Evolutionary conservation across 2,113 vertebrate species (phyloP).

Genomic region (Nibea coibor): DNA sequence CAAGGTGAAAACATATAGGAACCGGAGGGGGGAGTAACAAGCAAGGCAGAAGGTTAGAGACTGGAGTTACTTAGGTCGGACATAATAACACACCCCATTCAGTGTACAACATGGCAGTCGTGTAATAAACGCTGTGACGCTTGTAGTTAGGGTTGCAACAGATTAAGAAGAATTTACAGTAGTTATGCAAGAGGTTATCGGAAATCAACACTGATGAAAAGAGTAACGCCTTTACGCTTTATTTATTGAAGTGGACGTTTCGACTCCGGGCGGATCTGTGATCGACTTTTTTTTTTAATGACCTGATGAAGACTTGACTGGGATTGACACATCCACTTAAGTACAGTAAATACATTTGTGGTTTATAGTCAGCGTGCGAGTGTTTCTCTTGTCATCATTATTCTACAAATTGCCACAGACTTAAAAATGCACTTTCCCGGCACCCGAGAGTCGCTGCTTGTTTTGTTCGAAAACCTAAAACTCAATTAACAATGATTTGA

Average conservation of each 20-base stretch:
- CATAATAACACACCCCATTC: slow-evolving; percentile 18
- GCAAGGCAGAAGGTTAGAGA: slow-evolving; percentile 8
- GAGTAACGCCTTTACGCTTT: neutral
- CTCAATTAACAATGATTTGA: neutral
- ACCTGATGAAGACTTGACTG: neutral
- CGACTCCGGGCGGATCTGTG: neutral
- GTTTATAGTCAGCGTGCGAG: neutral
- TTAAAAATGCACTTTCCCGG: neutral
- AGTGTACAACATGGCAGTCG: neutral
- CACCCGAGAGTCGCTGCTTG: neutral
- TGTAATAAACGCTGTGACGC: neutral
- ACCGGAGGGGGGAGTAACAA: slow-evolving; percentile 14
- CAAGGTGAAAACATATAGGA: slow-evolving; percentile 42
- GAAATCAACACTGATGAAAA: neutral
- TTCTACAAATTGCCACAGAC: neutral
- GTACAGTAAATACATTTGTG: neutral
- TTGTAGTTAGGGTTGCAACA: neutral
- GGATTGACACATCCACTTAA: neutral
- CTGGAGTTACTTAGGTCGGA: neutral
- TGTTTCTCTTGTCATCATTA: neutral
- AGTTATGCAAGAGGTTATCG: neutral
- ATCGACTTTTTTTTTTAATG: neutral
- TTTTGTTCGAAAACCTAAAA: neutral
- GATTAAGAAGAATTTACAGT: neutral
- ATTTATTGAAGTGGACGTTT: neutral